Evolutionary conservation across 92 coral and sea anemone genomes (phyloP).

Genomic region (Porites cylindrica): DNA sequence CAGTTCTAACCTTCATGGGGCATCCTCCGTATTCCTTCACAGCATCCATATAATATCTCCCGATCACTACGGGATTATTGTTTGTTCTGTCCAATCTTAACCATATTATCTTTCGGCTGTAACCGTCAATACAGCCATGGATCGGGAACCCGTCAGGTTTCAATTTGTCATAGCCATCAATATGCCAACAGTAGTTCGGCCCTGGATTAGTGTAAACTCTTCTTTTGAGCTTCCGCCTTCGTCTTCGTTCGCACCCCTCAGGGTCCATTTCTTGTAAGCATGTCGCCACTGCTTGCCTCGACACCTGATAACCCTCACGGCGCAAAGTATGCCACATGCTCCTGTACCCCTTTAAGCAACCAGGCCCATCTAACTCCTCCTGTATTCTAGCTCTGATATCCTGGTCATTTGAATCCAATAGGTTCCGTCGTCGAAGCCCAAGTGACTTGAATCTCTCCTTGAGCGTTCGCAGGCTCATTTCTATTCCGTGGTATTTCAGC

Average conservation of each 20-base stretch:
- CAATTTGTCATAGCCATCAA: no score
- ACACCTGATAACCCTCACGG: conserved; percentile 47
- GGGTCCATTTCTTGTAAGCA: conserved; percentile 68
- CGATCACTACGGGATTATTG: no score
- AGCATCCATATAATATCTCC: no score
- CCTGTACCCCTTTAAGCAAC: conserved; percentile 56
- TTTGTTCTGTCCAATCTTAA: no score
- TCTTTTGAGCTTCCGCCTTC: no score
- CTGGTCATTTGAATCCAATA: conserved; percentile 51
- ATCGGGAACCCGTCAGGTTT: no score
- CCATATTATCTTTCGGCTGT: no score
- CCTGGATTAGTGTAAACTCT: no score
- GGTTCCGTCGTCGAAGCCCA: conserved; percentile 49
- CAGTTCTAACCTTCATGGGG: no score
- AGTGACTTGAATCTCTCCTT: conserved; percentile 50
- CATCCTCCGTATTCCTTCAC: no score
- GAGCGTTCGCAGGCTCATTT: conserved; percentile 53
- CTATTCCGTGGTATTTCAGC: conserved; percentile 50
- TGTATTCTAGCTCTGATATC: conserved; percentile 53
- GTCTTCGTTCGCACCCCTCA: conserved; percentile 57
- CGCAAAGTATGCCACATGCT: conserved; percentile 63
- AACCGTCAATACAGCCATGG: no score
- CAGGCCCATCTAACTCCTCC: conserved; percentile 61
- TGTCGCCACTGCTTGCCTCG: conserved; percentile 54
- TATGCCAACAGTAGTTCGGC: no score